Percentiles rank a stretch among this genome's conserved stretches.
phyloP scores from a whole-genome alignment of 2,797 vertebrate species.

The Poeciliopsis turneri region DNA sequence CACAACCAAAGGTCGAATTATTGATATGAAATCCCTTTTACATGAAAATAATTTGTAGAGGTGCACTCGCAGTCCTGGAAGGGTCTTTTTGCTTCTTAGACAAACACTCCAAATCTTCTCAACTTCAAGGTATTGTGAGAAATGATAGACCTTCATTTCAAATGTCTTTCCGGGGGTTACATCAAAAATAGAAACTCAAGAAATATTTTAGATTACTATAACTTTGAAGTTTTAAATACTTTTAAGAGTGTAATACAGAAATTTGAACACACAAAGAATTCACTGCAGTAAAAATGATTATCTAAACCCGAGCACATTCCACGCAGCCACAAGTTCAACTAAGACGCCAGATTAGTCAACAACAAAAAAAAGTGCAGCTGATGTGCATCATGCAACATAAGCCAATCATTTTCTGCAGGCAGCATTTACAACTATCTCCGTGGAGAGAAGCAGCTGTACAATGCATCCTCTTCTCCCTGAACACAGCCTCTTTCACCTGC shows the following conservation, averaged over 20 bases:
- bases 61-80: background rate
- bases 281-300: background rate
- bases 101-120: background rate
- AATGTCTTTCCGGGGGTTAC: background rate
- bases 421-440: slow-evolving; percentile 14
- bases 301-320: background rate
- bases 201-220: background rate
- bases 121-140: background rate
- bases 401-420: slow-evolving; percentile 25
- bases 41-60: background rate
- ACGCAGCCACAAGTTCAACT: background rate
- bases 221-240: background rate
- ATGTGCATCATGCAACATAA: slow-evolving; percentile 47
- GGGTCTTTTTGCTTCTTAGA: background rate
- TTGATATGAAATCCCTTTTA: background rate
- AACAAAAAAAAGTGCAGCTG: slow-evolving; percentile 30
- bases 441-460: slow-evolving; percentile 33
- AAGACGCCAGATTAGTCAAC: slow-evolving; percentile 35
- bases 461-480: slow-evolving; percentile 21
- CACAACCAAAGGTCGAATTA: background rate
- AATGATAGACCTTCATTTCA: background rate
- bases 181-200: background rate
- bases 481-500: slow-evolving; percentile 35
- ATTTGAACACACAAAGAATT: background rate
- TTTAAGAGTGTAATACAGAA: slow-evolving; percentile 2